Evolutionary conservation across 1,140 invertebrate genomes (phyloP), one percentile per base, ranked within the genome.

Genomic region (Meloidogyne exigua): DNA sequence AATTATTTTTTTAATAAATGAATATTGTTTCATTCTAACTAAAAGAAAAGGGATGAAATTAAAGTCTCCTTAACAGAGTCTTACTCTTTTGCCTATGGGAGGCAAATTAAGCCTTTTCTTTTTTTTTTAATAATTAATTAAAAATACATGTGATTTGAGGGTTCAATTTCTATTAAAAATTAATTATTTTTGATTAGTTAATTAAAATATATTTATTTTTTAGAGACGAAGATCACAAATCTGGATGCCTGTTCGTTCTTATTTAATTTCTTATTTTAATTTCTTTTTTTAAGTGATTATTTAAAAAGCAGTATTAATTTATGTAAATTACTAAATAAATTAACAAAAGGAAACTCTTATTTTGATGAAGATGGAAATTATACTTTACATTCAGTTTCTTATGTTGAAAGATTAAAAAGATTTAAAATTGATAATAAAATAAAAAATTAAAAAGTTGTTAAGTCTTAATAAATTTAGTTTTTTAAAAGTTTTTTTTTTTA

Each of bases 341-440:
- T 68, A 42, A 72, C 57, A 9, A 57, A 49, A 2, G 74, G 42
- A 12, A 68, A 42, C 11, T 66, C 76, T 49, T 13, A n/a, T 25
- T 75, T 78, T 67, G 63, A 75, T 26, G 25, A 72, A 76, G 42
- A 78, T 26, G 76, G 76, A 42, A 68, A 78, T 78, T 78, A 44
- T 68, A 18, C 32, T n/a, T 18, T 25, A 1, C 76, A 77, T 66
- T 5, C n/a, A n/a, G 26, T 28, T 23, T 62, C 13, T 26, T 77
- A 77, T 57, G 28, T 66, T 25, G 64, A 67, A 15, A 70, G 76
- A 28, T 18, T 77, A 39, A 18, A 63, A 25, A 57, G n/a, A 57
- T 57, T 57, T 57, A 57, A 57, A n/a, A n/a, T 57, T n/a, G 49
- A 57, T 57, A 57, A 57, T 57, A 57, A 57, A 57, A 57, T n/a